Base-by-base conservation (phyloP, 30 jellyfish, hydroid and myxozoan species). In the Pelagia noctiluca region DNA sequence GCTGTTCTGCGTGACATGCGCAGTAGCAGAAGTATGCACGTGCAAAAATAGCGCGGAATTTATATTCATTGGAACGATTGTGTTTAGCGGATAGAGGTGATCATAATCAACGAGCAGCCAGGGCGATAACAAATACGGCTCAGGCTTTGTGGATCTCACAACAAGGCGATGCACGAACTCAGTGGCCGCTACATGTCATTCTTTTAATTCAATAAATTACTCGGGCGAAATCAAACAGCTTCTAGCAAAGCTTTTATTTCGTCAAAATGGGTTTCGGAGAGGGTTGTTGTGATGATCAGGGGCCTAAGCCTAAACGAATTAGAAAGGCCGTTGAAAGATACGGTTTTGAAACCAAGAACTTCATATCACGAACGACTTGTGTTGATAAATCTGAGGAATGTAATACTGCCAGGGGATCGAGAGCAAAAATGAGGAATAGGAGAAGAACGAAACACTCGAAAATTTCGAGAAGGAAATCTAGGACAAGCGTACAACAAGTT, bases 41-140 rank as follows among this genome's bases (percentile, higher is more conserved):
- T 90, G 97, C 84, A 95, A 84, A 90, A 90, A 90, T 76, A 84
- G 96, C 89, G 95, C 89, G 95, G 95, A 85, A 85, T 85, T 85
- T 66, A 82, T 85, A 85, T 74, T 85, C 89, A 85, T 64, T 75
- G 78, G 31, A 35, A 54, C 78, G 36, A 70, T 82, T 82, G 84
- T 82, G 72, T 70, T 70, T 31, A 67, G 74, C n/a, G 91, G 91
- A 69, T 79, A 72, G 60, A 85, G 78, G 85, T 75, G 32, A 62
- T 82, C 30, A 35, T 42, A 42, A 75, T 48, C 76, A 50, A 62
- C 69, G 35, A 50, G 64, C 76, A 63, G 83, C 74, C 73, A 79
- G 63, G 77, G 89, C 23, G 89, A 79, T 79, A 79, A 50, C 57
- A 79, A 65, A 78, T 63, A 79, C 89, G 89, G 89, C 77, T n/a